phyloP scores from a whole-genome alignment of 2,113 vertebrate species.

The Coryphaenoides rupestris region DNA sequence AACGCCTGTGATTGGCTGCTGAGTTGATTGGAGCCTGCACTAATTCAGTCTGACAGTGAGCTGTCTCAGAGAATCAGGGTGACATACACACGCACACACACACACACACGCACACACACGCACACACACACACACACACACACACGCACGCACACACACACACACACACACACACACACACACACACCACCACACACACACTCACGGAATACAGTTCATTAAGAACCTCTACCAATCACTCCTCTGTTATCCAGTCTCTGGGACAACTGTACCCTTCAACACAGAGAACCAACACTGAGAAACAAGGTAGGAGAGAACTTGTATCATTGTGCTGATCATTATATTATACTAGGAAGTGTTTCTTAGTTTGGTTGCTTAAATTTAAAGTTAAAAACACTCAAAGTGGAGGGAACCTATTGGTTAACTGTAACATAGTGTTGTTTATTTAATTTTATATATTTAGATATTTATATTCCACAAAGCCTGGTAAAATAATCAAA shows the following conservation, averaged over 20 bases:
- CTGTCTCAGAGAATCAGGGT: slow-evolving; percentile 31
- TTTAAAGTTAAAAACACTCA: no score
- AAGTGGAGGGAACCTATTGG: no score
- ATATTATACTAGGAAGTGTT: neutral
- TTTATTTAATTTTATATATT: no score
- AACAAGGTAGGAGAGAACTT: slow-evolving; percentile 53
- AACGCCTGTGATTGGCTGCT: slow-evolving; percentile 48
- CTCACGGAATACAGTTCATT: slow-evolving; percentile 17
- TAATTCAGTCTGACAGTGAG: slow-evolving; percentile 65
- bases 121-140: slow-evolving; percentile 10
- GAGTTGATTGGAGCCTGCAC: slow-evolving; percentile 48
- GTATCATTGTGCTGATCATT: neutral
- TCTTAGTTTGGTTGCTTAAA: no score
- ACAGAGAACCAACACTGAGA: slow-evolving; percentile 7
- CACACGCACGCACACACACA: slow-evolving; percentile 11
- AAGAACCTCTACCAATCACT: slow-evolving; percentile 22
- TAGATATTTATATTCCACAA: no score
- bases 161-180: slow-evolving; percentile 16
- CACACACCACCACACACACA: slow-evolving; percentile 12
- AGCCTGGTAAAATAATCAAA: no score
- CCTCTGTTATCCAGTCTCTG: slow-evolving; percentile 13
- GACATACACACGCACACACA: slow-evolving; percentile 17
- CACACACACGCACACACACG: slow-evolving; percentile 5
- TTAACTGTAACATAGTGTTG: no score
- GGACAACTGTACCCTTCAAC: neutral